Evolutionary conservation across 2,113 vertebrate species (phyloP).

Genomic region (Zeus faber): DNA sequence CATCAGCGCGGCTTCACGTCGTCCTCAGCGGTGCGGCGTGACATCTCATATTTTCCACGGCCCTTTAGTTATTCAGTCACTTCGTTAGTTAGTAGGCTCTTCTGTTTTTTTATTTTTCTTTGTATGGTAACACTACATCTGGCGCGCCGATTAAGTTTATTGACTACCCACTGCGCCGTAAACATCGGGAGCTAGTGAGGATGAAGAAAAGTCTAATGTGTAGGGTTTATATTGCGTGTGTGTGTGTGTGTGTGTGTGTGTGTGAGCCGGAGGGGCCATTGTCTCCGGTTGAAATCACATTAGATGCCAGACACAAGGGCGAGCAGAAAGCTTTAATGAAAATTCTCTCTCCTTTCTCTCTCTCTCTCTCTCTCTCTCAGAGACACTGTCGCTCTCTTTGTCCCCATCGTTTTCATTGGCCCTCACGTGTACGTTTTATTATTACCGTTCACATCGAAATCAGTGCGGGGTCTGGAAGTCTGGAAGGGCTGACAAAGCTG

Average conservation of each 20-base stretch:
- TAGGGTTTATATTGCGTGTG: constrained; percentile 23
- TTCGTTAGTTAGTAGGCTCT: no score
- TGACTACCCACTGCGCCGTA: background rate
- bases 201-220: constrained; percentile 20
- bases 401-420: background rate
- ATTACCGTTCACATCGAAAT: no score
- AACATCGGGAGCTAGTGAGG: background rate
- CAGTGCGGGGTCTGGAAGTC: no score
- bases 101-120: no score
- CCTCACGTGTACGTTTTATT: no score
- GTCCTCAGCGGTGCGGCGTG: no score
- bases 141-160: background rate
- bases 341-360: constrained; percentile 34
- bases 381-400: constrained; percentile 10
- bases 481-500: no score
- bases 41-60: no score
- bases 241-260: no score
- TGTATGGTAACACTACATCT: background rate
- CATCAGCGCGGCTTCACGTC: no score
- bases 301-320: constrained; percentile 49
- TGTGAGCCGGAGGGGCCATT: constrained; percentile 47
- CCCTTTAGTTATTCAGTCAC: no score
- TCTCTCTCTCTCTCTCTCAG: constrained; percentile 11
- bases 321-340: constrained; percentile 55
- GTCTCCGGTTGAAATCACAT: constrained; percentile 57